A percentile compares a stretch with the other conserved stretches of the same genome.
Conservation (phyloP, 2,113 vertebrate species). For the Planiliza haematocheilus region DNA sequence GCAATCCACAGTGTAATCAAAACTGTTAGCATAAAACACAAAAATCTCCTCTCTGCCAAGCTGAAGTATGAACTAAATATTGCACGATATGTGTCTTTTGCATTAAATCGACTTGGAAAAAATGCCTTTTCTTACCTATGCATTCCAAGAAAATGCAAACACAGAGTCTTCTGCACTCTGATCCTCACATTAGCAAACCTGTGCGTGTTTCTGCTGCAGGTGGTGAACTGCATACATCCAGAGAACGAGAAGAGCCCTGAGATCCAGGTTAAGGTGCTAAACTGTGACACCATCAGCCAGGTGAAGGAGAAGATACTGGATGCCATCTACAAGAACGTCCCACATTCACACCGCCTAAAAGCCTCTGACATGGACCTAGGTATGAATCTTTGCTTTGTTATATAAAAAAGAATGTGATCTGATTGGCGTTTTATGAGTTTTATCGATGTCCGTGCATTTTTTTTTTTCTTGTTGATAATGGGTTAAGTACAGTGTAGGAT, state of each 20-base stretch:
- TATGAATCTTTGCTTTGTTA: slow-evolving; percentile 67
- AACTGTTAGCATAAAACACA: slow-evolving; percentile 27
- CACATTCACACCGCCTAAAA: slow-evolving; percentile 95
- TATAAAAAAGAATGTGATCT: not conserved
- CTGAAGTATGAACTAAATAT: slow-evolving; percentile 4
- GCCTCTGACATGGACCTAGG: slow-evolving; percentile 98
- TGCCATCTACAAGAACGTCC: slow-evolving; percentile 98
- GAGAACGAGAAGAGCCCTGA: slow-evolving; percentile 95
- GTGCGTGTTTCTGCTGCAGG: slow-evolving; percentile 78
- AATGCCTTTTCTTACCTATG: not conserved
- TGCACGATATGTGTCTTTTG: not conserved
- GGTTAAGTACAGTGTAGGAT: not conserved
- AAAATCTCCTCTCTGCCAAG: slow-evolving; percentile 1
- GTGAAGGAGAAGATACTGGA: slow-evolving; percentile 99
- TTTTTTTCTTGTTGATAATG: not conserved
- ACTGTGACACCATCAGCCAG: slow-evolving; percentile 98
- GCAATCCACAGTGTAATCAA: slow-evolving; percentile 31
- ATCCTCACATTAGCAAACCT: not conserved
- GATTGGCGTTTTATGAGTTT: too few species aligned
- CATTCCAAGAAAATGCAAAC: not conserved
- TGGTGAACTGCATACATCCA: slow-evolving; percentile 96
- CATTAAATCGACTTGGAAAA: not conserved
- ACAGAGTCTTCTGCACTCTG: too few species aligned
- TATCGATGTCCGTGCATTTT: too few species aligned
- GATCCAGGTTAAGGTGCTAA: slow-evolving; percentile 96